Conservation (phyloP, 2,888 invertebrate genomes). For the Lissocephala sabroskyi region DNA sequence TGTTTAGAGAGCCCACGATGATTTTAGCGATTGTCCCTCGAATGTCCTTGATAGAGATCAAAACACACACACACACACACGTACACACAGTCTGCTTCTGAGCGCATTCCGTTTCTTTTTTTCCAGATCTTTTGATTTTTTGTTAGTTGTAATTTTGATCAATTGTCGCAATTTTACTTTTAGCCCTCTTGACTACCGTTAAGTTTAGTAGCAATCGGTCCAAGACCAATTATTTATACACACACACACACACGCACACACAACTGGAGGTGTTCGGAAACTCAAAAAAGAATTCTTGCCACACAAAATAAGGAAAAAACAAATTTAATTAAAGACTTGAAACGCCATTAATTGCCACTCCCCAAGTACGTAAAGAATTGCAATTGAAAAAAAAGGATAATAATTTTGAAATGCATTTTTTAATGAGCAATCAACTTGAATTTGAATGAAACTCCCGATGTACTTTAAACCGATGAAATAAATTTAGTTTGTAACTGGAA, state of each 20-base stretch:
- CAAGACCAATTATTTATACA: slow-evolving; percentile 41
- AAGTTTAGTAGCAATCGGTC: slow-evolving; percentile 32
- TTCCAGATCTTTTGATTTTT: slow-evolving; percentile 2
- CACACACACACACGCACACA: too few relatives aligned
- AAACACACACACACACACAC: too few relatives aligned
- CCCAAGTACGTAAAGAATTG: too few relatives aligned
- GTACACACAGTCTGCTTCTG: too few relatives aligned
- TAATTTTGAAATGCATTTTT: neutral
- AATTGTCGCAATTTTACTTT: too few relatives aligned
- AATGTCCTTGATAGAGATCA: too few relatives aligned
- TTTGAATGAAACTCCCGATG: slow-evolving; percentile 6
- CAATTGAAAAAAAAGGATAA: slow-evolving; percentile 9
- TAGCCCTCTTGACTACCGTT: too few relatives aligned
- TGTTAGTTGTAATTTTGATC: slow-evolving; percentile 12
- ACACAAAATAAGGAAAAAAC: slow-evolving; percentile 17
- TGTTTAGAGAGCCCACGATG: slow-evolving; percentile 4
- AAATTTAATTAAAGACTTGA: slow-evolving; percentile 55
- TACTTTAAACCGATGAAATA: slow-evolving; percentile 7
- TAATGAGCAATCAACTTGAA: slow-evolving; percentile 13
- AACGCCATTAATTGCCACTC: slow-evolving; percentile 43
- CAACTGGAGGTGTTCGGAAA: slow-evolving; percentile 42
- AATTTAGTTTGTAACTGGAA: slow-evolving; percentile 24
- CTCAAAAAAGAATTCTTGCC: slow-evolving; percentile 49
- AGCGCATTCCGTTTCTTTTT: slow-evolving; percentile 43
- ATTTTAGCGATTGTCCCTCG: too few relatives aligned